These are phyloP conservation scores for Mactromeris polynyma DNA, from an alignment of 2,888 invertebrate genomes.

Conservation along the genomic window DNA sequence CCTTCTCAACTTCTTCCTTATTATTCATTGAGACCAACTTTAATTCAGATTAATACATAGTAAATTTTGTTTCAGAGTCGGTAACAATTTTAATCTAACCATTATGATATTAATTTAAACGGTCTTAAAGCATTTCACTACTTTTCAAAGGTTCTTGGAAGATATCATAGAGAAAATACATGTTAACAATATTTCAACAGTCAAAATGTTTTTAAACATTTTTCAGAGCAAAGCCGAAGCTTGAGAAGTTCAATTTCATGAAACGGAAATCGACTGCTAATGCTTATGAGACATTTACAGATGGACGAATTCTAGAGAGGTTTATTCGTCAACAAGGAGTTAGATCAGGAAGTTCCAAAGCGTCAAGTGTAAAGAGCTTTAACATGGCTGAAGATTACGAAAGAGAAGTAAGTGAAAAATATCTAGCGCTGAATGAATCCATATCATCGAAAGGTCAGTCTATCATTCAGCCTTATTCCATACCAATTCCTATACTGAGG, in stretches of 20 bases:
- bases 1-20: too few species aligned
- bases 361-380: not conserved
- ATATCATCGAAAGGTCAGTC: not conserved
- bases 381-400: not conserved
- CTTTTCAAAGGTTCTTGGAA: not conserved
- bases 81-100: not conserved
- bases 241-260: constrained; percentile 12
- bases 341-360: not conserved
- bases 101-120: not conserved
- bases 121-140: not conserved
- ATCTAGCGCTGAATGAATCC: constrained; percentile 8
- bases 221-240: constrained; percentile 2
- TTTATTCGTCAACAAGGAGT: constrained; percentile 16
- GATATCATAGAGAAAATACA: not conserved
- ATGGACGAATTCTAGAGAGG: constrained; percentile 11
- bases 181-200: not conserved
- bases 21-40: too few species aligned
- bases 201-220: not conserved
- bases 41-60: not conserved
- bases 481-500: not conserved
- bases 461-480: constrained; percentile 7
- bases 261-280: not conserved
- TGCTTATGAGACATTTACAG: constrained; percentile 10
- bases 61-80: not conserved
- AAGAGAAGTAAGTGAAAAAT: not conserved